Base-by-base conservation (phyloP, 1,140 invertebrate genomes). In the Globodera ellingtonae region DNA sequence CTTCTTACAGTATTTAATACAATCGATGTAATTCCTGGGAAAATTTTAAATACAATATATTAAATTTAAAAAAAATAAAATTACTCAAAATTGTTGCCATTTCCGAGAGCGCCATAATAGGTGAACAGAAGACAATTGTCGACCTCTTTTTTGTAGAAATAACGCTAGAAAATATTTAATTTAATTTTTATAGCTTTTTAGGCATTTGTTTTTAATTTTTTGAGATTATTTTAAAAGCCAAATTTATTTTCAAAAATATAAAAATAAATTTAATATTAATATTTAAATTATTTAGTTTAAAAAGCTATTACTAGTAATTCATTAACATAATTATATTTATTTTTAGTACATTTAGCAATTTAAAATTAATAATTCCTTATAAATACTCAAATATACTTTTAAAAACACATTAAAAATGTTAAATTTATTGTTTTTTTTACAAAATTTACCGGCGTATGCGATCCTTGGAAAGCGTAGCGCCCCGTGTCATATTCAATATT, bases 1-100 rank as follows among this genome's bases (percentile, higher is more conserved):
- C 50, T 82, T 75, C 71, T 72, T 70, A 92, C 44, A 94, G 94
- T 83, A 91, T 91, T 70, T 91, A 91, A 86, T 95, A 94, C 89
- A 88, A 13, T 88, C 82, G 72, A 84, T 88, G 73, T 88, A 88
- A 24, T 80, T 88, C 44, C 75, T 76, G 48, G n/a, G 65, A 75
- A 52, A 66, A 21, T 48, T 9, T 46, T 76, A 9, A 13, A 46
- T 24, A 21, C 10, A 24, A 7, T 67, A 67, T 47, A 21, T 18
- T 62, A 9, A n/a, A n/a, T n/a, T n/a, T n/a, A n/a, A n/a, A 62
- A 56, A n/a, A 18, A 62, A n/a, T 4, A 48, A 65, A 73, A 1
- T 66, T 66, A 76, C 72, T 87, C 83, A 76, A 88, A 88, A 77
- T 88, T 88, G 80, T 88, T 88, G 15, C 82, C 79, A 73, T 88